A percentile compares a stretch with the other conserved stretches of the same genome.
phyloP scores from a whole-genome alignment of 2,113 vertebrate genomes.

The Pseudolaguvia tuberculata region DNA sequence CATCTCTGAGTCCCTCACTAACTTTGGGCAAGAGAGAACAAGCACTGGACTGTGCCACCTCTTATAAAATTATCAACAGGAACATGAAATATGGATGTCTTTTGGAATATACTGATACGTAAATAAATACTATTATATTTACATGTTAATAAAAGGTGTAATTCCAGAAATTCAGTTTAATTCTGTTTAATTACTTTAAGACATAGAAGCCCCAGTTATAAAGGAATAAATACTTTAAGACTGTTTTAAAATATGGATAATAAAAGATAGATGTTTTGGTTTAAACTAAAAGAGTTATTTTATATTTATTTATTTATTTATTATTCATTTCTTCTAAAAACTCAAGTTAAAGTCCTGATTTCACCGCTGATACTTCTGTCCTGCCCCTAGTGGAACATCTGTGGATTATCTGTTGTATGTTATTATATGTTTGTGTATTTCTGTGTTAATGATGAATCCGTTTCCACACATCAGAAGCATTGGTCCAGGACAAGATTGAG shows the following conservation, averaged over 20 bases:
- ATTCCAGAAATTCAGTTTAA: background rate
- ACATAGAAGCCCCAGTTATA: background rate
- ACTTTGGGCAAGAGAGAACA: conserved; percentile 41
- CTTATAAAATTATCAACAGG: background rate
- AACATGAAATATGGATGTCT: background rate
- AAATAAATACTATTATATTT: background rate
- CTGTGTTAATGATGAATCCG: conserved; percentile 49
- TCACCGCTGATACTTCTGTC: background rate
- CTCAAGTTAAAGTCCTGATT: background rate
- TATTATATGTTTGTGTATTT: conserved; percentile 3
- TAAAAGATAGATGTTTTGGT: background rate
- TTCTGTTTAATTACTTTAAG: background rate
- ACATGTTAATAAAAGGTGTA: background rate
- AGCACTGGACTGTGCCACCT: conserved; percentile 25
- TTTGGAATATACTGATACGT: background rate
- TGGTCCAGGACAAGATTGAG: conserved; percentile 31
- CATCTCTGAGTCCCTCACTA: conserved; percentile 39
- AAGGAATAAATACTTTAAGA: background rate
- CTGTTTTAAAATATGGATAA: conserved; percentile 21
- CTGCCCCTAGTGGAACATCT: background rate
- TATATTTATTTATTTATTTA: background rate
- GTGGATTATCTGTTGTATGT: background rate
- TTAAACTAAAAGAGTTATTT: background rate
- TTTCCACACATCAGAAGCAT: conserved; percentile 40
- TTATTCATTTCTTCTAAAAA: background rate